These are phyloP conservation scores for Mythimna impura DNA, from an alignment of 2,888 invertebrate species.

Conservation along the genomic window DNA sequence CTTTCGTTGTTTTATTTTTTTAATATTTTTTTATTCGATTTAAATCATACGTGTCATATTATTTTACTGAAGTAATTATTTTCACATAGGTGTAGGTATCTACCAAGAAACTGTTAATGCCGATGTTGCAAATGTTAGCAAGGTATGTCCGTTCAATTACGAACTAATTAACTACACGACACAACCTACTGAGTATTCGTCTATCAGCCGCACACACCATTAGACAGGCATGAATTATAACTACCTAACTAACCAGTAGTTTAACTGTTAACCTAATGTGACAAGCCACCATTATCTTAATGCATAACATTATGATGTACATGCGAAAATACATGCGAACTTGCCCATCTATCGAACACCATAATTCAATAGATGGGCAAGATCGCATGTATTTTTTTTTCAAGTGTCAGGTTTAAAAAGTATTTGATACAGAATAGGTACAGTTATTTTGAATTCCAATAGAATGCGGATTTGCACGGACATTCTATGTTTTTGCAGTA, in stretches of 20 bases:
- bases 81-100: not conserved
- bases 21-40: not conserved
- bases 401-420: no score
- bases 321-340: no score
- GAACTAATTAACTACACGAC: slow-evolving; percentile 30
- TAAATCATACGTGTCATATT: not conserved
- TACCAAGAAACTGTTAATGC: not conserved
- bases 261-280: slow-evolving; percentile 14
- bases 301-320: slow-evolving; percentile 1
- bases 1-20: not conserved
- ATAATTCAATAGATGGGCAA: no score
- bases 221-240: slow-evolving; percentile 16
- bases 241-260: not conserved
- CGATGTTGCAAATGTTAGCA: not conserved
- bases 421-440: no score
- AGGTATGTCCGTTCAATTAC: slow-evolving; percentile 15
- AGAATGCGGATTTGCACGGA: no score
- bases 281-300: slow-evolving; percentile 3
- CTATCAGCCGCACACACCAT: slow-evolving; percentile 16
- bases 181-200: slow-evolving; percentile 17
- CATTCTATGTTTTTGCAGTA: no score
- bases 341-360: no score
- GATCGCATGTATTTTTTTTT: no score
- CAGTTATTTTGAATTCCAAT: no score
- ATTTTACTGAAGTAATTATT: not conserved